phyloP scores from a whole-genome alignment of 1,140 invertebrate species.

The Micrasema minimum region DNA sequence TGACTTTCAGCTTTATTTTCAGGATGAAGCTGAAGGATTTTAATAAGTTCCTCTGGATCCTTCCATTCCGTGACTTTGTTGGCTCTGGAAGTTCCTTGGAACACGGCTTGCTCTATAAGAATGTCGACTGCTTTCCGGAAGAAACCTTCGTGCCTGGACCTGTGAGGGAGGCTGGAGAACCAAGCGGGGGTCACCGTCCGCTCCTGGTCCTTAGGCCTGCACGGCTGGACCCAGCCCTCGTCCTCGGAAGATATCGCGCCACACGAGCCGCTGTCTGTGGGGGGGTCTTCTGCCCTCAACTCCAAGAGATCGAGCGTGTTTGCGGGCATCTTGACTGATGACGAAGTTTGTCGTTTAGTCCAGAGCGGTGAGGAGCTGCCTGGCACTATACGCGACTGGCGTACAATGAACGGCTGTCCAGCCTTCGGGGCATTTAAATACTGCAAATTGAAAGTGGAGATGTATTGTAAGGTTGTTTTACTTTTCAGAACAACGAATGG shows the following conservation, averaged over 20 bases:
- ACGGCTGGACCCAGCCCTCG: conserved; percentile 42
- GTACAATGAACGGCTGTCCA: conserved; percentile 43
- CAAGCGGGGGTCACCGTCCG: conserved; percentile 36
- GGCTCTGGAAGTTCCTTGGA: conserved; percentile 75
- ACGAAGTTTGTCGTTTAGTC: background rate
- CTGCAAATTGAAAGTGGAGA: conserved; percentile 39
- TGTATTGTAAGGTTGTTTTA: conserved; percentile 33
- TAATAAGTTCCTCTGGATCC: conserved; percentile 73
- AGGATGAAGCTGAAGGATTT: conserved; percentile 75
- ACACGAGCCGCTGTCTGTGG: conserved; percentile 47
- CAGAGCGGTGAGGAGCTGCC: background rate
- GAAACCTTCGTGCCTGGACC: conserved; percentile 76
- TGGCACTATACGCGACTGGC: conserved; percentile 41
- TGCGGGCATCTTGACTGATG: conserved; percentile 49
- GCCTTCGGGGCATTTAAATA: conserved; percentile 52
- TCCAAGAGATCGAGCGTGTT: conserved; percentile 50
- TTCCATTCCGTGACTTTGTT: conserved; percentile 81
- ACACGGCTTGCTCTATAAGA: conserved; percentile 78
- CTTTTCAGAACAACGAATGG: background rate
- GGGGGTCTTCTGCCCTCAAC: conserved; percentile 30
- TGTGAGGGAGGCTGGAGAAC: conserved; percentile 68
- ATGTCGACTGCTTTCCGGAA: conserved; percentile 76
- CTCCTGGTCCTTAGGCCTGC: conserved; percentile 4
- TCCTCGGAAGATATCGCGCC: conserved; percentile 52
- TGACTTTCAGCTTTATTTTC: conserved; percentile 70